phyloP scores from a whole-genome alignment of 1,140 invertebrate genomes.

The Euura lappo region DNA sequence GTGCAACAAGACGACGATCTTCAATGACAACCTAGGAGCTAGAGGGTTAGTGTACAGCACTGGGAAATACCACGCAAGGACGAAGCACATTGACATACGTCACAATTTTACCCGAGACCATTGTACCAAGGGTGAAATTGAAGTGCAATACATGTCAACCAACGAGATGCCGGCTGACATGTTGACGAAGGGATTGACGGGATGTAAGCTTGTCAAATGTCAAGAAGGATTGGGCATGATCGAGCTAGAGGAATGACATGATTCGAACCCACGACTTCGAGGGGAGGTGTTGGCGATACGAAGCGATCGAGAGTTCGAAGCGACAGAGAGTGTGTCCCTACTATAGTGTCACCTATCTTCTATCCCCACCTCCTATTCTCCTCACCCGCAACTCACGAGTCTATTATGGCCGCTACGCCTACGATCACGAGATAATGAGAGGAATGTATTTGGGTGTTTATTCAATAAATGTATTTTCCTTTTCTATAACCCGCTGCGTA shows the following conservation, averaged over 20 bases:
- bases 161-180: conserved; percentile 23
- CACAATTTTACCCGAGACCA: conserved; percentile 32
- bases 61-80: conserved; percentile 2
- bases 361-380: too few species aligned
- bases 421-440: too few species aligned
- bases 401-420: too few species aligned
- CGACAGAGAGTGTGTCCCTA: too few species aligned
- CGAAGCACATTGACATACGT: conserved; percentile 33
- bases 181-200: conserved; percentile 15
- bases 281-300: not conserved
- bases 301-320: not conserved
- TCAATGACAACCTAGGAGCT: conserved; percentile 47
- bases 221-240: too few species aligned
- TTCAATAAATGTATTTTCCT: too few species aligned
- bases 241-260: not conserved
- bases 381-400: too few species aligned
- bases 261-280: not conserved
- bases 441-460: too few species aligned
- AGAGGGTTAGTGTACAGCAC: conserved; percentile 43
- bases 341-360: too few species aligned
- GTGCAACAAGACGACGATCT: conserved; percentile 21
- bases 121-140: conserved; percentile 6
- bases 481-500: too few species aligned
- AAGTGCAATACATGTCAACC: conserved; percentile 16
- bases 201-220: not conserved